Conservation (phyloP, 2,888 invertebrate species). For the Rugalucina vietnamica region DNA sequence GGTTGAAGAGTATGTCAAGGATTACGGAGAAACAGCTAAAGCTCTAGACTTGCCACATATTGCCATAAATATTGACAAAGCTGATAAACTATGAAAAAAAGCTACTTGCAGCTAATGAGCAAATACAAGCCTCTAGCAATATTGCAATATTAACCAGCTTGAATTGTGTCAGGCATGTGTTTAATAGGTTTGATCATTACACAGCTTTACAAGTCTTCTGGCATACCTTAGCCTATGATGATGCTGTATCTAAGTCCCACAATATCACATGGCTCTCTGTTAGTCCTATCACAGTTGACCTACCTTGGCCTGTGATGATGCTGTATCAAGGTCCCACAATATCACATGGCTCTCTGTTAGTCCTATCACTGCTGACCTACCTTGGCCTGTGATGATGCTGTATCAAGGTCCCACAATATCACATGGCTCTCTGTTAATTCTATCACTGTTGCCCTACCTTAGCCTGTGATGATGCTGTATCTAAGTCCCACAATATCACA, state of each 20-base stretch:
- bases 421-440: slow-evolving; percentile 92
- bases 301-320: slow-evolving; percentile 85
- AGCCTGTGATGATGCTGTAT: slow-evolving; percentile 80
- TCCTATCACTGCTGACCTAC: slow-evolving; percentile 89
- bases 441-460: slow-evolving; percentile 87
- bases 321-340: slow-evolving; percentile 89
- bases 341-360: slow-evolving; percentile 91
- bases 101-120: too few species aligned
- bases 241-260: slow-evolving; percentile 88
- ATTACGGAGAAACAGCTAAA: too few species aligned
- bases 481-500: slow-evolving; percentile 91
- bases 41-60: too few species aligned
- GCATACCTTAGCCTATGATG: slow-evolving; percentile 78
- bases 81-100: too few species aligned
- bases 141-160: too few species aligned
- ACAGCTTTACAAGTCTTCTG: too few species aligned
- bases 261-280: slow-evolving; percentile 91
- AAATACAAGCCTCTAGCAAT: too few species aligned
- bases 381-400: slow-evolving; percentile 83
- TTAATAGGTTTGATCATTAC: too few species aligned
- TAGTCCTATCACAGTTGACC: slow-evolving; percentile 89
- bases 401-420: slow-evolving; percentile 90
- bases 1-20: too few species aligned
- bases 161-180: too few species aligned
- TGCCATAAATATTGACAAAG: too few species aligned